Evolutionary conservation across 2,797 vertebrate genomes (phyloP).

Genomic region (Diplodus puntazzo): DNA sequence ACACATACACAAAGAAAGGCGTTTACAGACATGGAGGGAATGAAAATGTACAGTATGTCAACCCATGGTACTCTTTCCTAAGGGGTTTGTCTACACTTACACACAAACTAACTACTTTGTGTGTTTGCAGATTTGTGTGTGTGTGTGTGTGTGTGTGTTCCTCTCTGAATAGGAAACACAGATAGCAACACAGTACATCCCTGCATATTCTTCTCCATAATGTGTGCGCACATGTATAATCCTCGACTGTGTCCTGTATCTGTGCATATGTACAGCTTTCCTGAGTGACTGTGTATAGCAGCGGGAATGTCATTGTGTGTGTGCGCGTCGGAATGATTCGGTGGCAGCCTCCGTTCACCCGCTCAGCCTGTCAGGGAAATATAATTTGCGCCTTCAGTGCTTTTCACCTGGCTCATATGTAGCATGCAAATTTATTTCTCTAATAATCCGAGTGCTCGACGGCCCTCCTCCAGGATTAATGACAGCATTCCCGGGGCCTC

Average conservation of each 20-base stretch:
- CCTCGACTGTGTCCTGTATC: conserved; percentile 50
- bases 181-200: conserved; percentile 35
- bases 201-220: conserved; percentile 45
- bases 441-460: conserved; percentile 99
- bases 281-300: conserved; percentile 68
- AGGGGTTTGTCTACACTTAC: conserved; percentile 50
- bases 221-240: conserved; percentile 52
- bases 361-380: conserved; percentile 81
- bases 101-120: conserved; percentile 41
- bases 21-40: conserved; percentile 41
- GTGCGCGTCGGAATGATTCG: conserved; percentile 63
- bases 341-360: conserved; percentile 70
- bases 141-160: conserved; percentile 14
- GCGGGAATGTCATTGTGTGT: conserved; percentile 34
- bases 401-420: conserved; percentile 99
- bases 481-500: conserved; percentile 96
- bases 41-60: conserved; percentile 54
- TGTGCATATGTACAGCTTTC: conserved; percentile 49
- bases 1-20: conserved; percentile 33
- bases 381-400: conserved; percentile 94
- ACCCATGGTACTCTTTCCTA: conserved; percentile 56
- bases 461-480: conserved; percentile 99
- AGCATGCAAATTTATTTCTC: conserved; percentile 99
- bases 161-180: conserved; percentile 38
- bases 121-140: conserved; percentile 13